phyloP scores from a whole-genome alignment of 2,113 vertebrate genomes.

The Antechinus flavipes region DNA sequence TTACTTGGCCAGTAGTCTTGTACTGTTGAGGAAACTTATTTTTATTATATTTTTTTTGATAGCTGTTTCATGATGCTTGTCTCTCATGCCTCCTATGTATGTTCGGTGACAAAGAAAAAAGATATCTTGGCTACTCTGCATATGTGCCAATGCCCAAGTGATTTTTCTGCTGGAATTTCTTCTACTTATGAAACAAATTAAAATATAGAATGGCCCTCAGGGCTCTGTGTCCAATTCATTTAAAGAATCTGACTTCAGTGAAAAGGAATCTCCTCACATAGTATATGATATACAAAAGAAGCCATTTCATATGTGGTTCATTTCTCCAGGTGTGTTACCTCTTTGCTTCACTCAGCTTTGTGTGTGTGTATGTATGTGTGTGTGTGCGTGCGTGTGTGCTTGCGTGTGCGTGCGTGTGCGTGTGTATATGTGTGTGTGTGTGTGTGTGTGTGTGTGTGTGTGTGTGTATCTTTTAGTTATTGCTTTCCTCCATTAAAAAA shows the following conservation, averaged over 20 bases:
- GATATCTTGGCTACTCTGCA: not conserved
- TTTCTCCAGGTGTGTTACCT: not conserved
- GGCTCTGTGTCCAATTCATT: not conserved
- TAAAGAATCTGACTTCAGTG: not conserved
- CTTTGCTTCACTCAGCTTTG: not conserved
- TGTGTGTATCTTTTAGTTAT: not conserved
- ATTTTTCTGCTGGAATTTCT: not conserved
- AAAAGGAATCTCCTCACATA: not conserved
- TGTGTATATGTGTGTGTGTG: not conserved
- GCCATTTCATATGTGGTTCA: not conserved
- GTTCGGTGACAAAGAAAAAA: not conserved
- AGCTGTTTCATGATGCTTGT: not conserved
- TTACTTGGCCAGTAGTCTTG: not conserved
- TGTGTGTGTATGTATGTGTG: not conserved
- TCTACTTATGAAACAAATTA: not conserved
- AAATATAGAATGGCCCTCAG: not conserved
- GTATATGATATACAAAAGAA: not conserved
- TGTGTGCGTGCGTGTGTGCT: too few relatives aligned
- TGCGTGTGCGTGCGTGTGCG: too few relatives aligned
- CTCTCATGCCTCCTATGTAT: not conserved
- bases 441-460: not conserved
- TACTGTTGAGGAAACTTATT: not conserved
- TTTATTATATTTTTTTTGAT: not conserved
- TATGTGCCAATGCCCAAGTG: not conserved
- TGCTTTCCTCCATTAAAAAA: not conserved